phyloP scores from a whole-genome alignment of 2,797 vertebrate species.

The Halcyon badia region DNA sequence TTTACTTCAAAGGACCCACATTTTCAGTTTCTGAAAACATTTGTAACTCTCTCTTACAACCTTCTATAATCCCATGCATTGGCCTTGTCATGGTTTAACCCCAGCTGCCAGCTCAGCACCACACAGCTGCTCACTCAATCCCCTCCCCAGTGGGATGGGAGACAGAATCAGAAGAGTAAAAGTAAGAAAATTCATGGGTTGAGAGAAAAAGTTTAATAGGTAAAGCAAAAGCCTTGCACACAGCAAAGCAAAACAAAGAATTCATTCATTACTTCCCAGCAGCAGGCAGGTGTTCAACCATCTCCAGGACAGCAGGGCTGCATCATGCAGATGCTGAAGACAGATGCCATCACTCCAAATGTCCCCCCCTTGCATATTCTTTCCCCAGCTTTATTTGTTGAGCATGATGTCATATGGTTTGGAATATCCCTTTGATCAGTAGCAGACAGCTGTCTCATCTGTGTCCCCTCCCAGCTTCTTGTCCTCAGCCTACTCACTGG shows the following conservation, averaged over 20 bases:
- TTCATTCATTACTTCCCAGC: too few relatives aligned
- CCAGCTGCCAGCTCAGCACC: not conserved
- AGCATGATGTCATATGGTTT: not conserved
- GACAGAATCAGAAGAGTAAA: not conserved
- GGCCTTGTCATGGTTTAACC: not conserved
- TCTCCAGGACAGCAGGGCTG: too few relatives aligned
- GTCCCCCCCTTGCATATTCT: rapidly evolving
- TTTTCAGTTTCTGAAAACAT: not conserved
- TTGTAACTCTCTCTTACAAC: not conserved
- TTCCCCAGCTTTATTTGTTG: not conserved
- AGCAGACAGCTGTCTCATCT: rapidly evolving
- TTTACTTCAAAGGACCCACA: not conserved
- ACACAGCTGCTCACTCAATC: not conserved
- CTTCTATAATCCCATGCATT: not conserved
- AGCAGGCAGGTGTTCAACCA: too few relatives aligned
- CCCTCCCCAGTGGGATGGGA: too few relatives aligned
- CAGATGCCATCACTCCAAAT: rapidly evolving
- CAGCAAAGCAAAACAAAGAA: too few relatives aligned
- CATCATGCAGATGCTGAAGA: rapidly evolving
- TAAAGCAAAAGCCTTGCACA: too few relatives aligned
- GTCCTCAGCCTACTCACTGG: not conserved
- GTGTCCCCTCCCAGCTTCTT: too few relatives aligned
- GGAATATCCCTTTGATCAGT: not conserved
- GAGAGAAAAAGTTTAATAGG: too few relatives aligned
- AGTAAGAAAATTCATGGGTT: not conserved